phyloP scores from a whole-genome alignment of 2,888 invertebrate species.

The Steinernema hermaphroditum region DNA sequence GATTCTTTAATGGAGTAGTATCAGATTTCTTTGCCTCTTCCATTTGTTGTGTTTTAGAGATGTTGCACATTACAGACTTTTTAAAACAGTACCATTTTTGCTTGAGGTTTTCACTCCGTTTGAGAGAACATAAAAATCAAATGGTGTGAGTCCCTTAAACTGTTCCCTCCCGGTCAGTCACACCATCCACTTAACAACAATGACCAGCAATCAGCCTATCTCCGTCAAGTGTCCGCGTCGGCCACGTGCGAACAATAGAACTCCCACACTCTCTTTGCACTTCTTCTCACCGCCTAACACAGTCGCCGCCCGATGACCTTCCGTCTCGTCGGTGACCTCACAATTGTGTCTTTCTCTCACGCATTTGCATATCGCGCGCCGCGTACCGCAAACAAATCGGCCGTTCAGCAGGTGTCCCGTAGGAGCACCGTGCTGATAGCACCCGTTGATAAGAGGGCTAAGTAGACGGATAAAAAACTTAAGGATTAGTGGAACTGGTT shows the following conservation, averaged over 20 bases:
- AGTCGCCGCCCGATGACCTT: not conserved
- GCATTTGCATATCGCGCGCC: constrained; percentile 8
- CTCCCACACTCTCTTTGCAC: not conserved
- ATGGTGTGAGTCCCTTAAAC: too few species aligned
- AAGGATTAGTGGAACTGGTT: not conserved
- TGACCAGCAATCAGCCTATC: not conserved
- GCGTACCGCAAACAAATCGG: not conserved
- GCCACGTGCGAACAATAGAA: constrained; percentile 1
- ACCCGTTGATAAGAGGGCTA: not conserved
- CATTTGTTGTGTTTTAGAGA: too few species aligned
- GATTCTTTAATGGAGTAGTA: too few species aligned
- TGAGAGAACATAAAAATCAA: too few species aligned
- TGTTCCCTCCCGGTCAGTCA: too few species aligned
- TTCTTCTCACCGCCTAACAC: not conserved
- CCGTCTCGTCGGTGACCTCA: not conserved
- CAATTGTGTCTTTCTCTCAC: not conserved
- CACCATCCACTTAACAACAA: constrained; percentile 4
- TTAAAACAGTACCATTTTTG: too few species aligned
- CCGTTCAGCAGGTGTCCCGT: not conserved
- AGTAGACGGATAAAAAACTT: not conserved
- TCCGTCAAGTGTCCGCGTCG: not conserved
- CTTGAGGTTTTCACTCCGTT: too few species aligned
- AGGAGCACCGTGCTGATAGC: not conserved
- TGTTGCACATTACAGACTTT: too few species aligned
- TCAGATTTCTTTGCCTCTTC: too few species aligned